Conservation (phyloP, 2,888 invertebrate species). For the Heptascelio sp. region DNA sequence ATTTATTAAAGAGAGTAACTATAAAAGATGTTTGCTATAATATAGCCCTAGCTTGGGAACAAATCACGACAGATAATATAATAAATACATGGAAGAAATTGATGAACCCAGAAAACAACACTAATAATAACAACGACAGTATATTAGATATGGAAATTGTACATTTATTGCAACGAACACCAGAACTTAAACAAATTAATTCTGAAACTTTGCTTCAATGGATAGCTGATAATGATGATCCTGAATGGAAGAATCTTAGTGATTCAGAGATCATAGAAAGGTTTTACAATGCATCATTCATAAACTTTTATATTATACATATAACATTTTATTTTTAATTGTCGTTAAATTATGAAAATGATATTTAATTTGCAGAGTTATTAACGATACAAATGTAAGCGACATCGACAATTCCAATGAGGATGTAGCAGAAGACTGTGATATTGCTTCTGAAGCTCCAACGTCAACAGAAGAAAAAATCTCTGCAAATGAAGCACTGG, state of each 20-base stretch:
- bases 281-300: too few species aligned
- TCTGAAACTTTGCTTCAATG: neutral
- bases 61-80: neutral
- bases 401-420: too few species aligned
- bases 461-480: too few species aligned
- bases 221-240: neutral
- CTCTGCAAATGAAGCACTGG: too few species aligned
- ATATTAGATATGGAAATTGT: neutral
- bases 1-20: neutral
- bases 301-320: too few species aligned
- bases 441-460: too few species aligned
- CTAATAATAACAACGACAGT: neutral
- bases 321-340: too few species aligned
- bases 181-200: neutral
- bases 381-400: too few species aligned
- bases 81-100: constrained; percentile 35
- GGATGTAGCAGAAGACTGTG: too few species aligned
- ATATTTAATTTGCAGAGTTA: too few species aligned
- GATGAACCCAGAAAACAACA: too few species aligned
- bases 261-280: constrained; percentile 2
- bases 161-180: neutral
- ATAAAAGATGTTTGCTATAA: constrained; percentile 36
- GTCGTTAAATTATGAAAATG: too few species aligned
- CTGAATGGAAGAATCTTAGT: constrained; percentile 27
- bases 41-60: constrained; percentile 11